These are phyloP conservation scores for Coryphaenoides rupestris DNA, from an alignment of 2,113 vertebrate genomes.

Conservation along the genomic window DNA sequence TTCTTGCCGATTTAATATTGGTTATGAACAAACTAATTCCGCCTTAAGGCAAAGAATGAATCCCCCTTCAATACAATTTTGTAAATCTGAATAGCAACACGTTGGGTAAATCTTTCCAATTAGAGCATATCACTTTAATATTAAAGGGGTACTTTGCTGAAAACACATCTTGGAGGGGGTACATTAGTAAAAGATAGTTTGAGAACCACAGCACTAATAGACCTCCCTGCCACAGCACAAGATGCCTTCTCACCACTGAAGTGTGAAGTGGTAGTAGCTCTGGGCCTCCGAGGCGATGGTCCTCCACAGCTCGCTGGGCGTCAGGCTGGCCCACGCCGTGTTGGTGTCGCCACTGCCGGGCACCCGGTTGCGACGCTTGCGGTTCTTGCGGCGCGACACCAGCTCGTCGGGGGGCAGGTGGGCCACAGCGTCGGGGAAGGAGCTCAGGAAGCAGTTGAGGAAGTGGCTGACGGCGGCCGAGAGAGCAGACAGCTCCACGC, in stretches of 20 bases:
- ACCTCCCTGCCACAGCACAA: no score
- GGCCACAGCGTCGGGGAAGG: constrained; percentile 90
- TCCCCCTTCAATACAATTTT: no score
- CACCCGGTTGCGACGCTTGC: constrained; percentile 87
- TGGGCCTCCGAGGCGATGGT: constrained; percentile 87
- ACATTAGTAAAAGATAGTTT: no score
- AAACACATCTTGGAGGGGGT: no score
- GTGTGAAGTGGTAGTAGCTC: constrained; percentile 85
- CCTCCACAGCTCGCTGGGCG: constrained; percentile 93
- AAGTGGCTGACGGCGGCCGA: constrained; percentile 97
- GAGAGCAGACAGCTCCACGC: constrained; percentile 91
- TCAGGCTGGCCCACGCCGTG: constrained; percentile 92
- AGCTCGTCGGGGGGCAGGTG: constrained; percentile 92
- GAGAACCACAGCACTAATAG: no score
- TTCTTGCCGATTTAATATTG: no score
- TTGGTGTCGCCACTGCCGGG: constrained; percentile 87
- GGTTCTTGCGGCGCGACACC: constrained; percentile 91
- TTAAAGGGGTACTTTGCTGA: no score
- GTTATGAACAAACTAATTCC: no score
- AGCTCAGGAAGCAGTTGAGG: constrained; percentile 96
- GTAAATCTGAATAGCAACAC: no score
- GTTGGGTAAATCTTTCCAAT: no score
- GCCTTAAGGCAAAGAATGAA: no score
- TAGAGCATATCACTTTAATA: no score
- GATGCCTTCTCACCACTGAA: constrained; percentile 82